Conservation (phyloP, 1,140 invertebrate genomes). For the Polypedilum vanderplanki region DNA sequence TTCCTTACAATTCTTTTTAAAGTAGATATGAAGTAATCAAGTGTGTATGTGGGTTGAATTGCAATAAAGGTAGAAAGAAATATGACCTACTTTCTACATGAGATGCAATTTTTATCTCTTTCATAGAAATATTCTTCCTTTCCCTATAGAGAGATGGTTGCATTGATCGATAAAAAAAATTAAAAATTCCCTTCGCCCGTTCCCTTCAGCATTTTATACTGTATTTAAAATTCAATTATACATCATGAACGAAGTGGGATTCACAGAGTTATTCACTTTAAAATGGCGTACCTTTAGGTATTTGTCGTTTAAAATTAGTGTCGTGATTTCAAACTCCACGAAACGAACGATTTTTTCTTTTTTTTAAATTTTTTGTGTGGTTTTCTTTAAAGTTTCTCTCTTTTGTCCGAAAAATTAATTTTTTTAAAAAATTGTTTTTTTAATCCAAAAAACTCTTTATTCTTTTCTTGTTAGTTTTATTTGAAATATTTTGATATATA, state of each 20-base stretch:
- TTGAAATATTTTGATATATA: background rate
- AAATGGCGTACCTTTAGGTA: too few relatives aligned
- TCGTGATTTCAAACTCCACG: too few relatives aligned
- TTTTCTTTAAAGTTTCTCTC: background rate
- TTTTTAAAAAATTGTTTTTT: constrained; percentile 9
- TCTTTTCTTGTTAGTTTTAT: background rate
- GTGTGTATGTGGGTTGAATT: too few relatives aligned
- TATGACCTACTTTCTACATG: background rate
- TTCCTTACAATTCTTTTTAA: too few relatives aligned
- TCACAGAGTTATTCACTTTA: too few relatives aligned
- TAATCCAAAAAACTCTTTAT: background rate
- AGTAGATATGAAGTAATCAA: too few relatives aligned
- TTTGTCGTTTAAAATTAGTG: too few relatives aligned
- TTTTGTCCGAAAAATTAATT: background rate
- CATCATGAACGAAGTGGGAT: background rate
- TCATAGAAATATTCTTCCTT: too few relatives aligned
- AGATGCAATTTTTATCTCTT: constrained; percentile 4
- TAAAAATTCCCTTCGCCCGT: too few relatives aligned
- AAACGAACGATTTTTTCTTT: background rate
- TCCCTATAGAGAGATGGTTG: too few relatives aligned
- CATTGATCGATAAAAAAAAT: too few relatives aligned
- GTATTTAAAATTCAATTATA: background rate
- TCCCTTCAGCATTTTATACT: too few relatives aligned
- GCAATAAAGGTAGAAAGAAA: background rate
- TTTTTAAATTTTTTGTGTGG: background rate